Conservation (phyloP, 2,797 vertebrate species). For the Huso huso region DNA sequence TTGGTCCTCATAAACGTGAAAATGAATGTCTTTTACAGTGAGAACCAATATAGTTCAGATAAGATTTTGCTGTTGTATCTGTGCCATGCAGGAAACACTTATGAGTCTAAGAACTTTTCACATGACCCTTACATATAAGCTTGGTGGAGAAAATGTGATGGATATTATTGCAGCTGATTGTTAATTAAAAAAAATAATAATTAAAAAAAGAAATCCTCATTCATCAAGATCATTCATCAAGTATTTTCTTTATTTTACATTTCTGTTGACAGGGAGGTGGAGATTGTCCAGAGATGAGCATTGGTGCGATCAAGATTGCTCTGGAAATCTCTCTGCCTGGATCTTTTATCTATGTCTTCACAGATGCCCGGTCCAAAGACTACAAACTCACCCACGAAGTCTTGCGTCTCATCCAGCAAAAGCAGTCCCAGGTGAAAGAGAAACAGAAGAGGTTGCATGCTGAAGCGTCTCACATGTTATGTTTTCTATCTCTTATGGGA, state of each 20-base stretch:
- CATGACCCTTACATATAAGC: too few relatives aligned
- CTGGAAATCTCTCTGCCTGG: slow-evolving; percentile 93
- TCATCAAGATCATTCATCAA: neutral
- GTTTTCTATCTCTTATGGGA: too few relatives aligned
- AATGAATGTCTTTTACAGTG: neutral
- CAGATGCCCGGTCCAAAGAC: slow-evolving; percentile 94
- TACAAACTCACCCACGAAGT: slow-evolving; percentile 86
- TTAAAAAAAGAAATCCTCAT: neutral
- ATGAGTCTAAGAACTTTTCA: too few relatives aligned
- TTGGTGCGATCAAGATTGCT: slow-evolving; percentile 95
- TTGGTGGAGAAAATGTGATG: too few relatives aligned
- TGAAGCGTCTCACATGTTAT: too few relatives aligned
- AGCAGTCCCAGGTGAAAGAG: slow-evolving; percentile 83
- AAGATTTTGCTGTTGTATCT: too few relatives aligned
- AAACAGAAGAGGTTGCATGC: too few relatives aligned
- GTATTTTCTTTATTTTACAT: neutral
- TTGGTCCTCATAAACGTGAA: slow-evolving; percentile 1
- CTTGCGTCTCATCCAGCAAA: slow-evolving; percentile 94
- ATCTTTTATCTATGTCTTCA: slow-evolving; percentile 95
- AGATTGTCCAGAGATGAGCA: slow-evolving; percentile 98
- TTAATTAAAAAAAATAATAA: neutral
- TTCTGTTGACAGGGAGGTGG: slow-evolving; percentile 78
- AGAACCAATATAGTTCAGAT: neutral
- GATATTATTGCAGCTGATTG: neutral
- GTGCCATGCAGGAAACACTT: too few relatives aligned